phyloP scores from a whole-genome alignment of 2,113 vertebrate genomes.

The Peucedramus taeniatus region DNA sequence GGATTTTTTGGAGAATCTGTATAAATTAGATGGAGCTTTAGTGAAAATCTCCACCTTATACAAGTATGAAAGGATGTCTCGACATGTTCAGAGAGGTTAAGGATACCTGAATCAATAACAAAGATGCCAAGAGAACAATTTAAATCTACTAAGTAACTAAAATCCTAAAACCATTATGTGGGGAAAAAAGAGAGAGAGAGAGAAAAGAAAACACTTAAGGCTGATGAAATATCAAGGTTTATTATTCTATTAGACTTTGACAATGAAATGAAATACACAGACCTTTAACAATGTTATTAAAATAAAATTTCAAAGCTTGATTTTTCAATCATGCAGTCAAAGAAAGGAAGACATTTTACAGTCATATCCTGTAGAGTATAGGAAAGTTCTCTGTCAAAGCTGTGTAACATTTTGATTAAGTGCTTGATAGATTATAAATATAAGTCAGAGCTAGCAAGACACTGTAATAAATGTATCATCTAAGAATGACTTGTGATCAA shows the following conservation, averaged over 20 bases:
- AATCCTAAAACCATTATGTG: slow-evolving; percentile 25
- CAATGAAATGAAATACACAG: slow-evolving; percentile 43
- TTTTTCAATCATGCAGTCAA: slow-evolving; percentile 37
- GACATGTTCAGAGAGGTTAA: neutral
- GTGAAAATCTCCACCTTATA: neutral
- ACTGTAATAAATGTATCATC: slow-evolving; percentile 29
- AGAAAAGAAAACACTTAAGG: slow-evolving; percentile 37
- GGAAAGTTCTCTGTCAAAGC: slow-evolving; percentile 21
- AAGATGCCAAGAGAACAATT: neutral
- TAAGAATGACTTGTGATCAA: slow-evolving; percentile 39
- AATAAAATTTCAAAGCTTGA: slow-evolving; percentile 55
- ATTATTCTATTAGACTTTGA: slow-evolving; percentile 46
- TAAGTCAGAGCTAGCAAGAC: slow-evolving; percentile 31
- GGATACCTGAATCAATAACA: slow-evolving; percentile 6
- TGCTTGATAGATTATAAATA: neutral
- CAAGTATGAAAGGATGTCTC: neutral
- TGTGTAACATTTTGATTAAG: slow-evolving; percentile 28
- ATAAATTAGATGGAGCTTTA: neutral
- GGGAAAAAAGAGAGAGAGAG: neutral
- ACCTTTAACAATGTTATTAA: slow-evolving; percentile 36
- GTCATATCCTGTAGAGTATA: neutral
- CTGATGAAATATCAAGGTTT: slow-evolving; percentile 57
- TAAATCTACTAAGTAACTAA: slow-evolving; percentile 50
- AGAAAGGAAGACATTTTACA: slow-evolving; percentile 35
- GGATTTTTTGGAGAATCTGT: neutral